phyloP scores from a whole-genome alignment of 2,113 vertebrate genomes.

The Recurvirostra avosetta region DNA sequence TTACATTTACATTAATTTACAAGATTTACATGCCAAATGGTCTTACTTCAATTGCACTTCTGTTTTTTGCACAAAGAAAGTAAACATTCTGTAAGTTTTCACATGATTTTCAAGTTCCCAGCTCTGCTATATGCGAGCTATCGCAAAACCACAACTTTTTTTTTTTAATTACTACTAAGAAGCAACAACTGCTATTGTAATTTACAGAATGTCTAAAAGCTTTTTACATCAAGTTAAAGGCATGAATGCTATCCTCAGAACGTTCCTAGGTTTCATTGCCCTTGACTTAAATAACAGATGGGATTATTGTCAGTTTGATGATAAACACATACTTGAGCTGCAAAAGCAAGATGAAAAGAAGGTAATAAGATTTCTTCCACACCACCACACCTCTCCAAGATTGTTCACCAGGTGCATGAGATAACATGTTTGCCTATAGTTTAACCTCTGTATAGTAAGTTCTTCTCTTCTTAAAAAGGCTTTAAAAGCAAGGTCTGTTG shows the following conservation, averaged over 20 bases:
- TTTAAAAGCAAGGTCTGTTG: not conserved
- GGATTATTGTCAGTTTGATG: not conserved
- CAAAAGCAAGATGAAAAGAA: not conserved
- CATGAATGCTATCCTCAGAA: not conserved
- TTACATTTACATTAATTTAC: not conserved
- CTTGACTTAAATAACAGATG: not conserved
- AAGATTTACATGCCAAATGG: not conserved
- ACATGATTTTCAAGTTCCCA: not conserved
- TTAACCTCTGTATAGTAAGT: not conserved
- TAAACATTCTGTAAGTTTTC: not conserved
- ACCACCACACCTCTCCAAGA: not conserved
- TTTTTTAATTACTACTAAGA: not conserved
- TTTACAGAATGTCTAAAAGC: not conserved
- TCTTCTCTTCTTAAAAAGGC: not conserved
- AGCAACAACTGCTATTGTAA: not conserved
- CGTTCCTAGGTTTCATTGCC: not conserved
- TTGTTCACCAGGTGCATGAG: not conserved
- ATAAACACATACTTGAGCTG: not conserved
- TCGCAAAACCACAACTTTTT: not conserved
- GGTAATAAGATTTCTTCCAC: not conserved
- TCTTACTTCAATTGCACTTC: not conserved
- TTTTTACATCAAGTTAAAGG: not conserved
- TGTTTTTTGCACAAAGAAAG: not conserved
- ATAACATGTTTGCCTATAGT: not conserved
- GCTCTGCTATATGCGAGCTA: not conserved